A percentile compares a stretch with the other conserved stretches of the same genome.
These are phyloP conservation scores for Papilio elwesi DNA, from an alignment of 2,888 invertebrate genomes.

Conservation along the genomic window DNA sequence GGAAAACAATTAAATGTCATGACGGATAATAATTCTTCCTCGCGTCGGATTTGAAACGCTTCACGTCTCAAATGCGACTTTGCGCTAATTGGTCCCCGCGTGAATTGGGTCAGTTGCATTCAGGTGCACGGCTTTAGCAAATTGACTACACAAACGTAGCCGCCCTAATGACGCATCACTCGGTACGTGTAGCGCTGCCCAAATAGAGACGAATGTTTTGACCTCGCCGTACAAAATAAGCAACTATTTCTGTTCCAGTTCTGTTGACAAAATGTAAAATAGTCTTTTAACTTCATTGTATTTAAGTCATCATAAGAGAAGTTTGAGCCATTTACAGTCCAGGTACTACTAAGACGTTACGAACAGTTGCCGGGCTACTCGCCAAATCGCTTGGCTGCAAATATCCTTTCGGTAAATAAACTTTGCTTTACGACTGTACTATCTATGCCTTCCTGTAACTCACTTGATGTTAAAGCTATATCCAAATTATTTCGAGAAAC, in stretches of 20 bases:
- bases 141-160: slow-evolving; percentile 22
- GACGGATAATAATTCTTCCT: not conserved
- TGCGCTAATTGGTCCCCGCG: slow-evolving; percentile 20
- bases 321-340: not conserved
- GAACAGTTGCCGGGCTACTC: not conserved
- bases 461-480: slow-evolving; percentile 2
- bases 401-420: slow-evolving; percentile 13
- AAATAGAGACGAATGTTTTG: slow-evolving; percentile 22
- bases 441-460: not conserved
- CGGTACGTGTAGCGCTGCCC: not conserved
- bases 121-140: slow-evolving; percentile 26
- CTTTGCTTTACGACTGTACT: slow-evolving; percentile 9
- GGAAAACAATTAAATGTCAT: slow-evolving; percentile 4
- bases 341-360: slow-evolving; percentile 19
- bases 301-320: not conserved
- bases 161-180: slow-evolving; percentile 29
- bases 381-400: slow-evolving; percentile 25
- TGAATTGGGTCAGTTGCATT: slow-evolving; percentile 29
- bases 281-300: not conserved
- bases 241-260: not conserved
- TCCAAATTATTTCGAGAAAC: not conserved
- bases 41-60: not conserved
- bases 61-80: slow-evolving; percentile 17
- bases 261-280: not conserved
- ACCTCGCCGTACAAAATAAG: slow-evolving; percentile 2